Evolutionary conservation across 2,113 vertebrate species (phyloP), one percentile per base, ranked within the genome.

Genomic region (Galbula dea): DNA sequence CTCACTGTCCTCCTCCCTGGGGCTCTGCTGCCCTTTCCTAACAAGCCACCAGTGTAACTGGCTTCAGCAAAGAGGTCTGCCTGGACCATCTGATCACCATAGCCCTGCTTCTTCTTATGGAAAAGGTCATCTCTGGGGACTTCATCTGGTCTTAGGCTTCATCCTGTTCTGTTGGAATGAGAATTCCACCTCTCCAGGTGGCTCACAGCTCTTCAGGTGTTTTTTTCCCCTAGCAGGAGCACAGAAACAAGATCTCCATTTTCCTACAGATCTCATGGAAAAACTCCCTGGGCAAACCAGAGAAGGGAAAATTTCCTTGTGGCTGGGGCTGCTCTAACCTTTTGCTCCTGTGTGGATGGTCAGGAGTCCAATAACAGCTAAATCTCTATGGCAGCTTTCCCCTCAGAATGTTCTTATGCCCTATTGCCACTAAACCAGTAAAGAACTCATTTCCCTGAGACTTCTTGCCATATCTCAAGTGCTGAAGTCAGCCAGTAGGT

Each of bases 1-100:
- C 46, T 75, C 68, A 4, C 0, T 2, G 10, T 37, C 8, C 21
- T 57, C 13, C 48, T 67, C 32, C 32, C 22, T 12, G 29, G 29
- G 36, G 18, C 46, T 71, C 24, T 0, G 1, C 48, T 66, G 81
- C 15, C 2, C 0, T 24, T 59, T 61, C 36, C 10, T 10, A 32
- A 55, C 51, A 37, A 9, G 17, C 24, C 45, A 34, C 5, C 24
- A 27, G 27, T 21, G 46, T 15, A 59, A 27, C 15, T n/a, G 19
- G 36, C 5, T 27, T 75, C 52, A 41, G 73, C 39, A n/a, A 32
- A 84, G 26, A 32, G 23, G 11, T 18, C 0, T 1, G 76, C 39
- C 32, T 77, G 54, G n/a, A 52, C 11, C 2, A 1, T 52, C 45
- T 57, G 37, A 49, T 32, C 9, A 2, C 45, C 16, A 15, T 7